phyloP scores from a whole-genome alignment of 2,113 vertebrate genomes.

The Chamaea fasciata region DNA sequence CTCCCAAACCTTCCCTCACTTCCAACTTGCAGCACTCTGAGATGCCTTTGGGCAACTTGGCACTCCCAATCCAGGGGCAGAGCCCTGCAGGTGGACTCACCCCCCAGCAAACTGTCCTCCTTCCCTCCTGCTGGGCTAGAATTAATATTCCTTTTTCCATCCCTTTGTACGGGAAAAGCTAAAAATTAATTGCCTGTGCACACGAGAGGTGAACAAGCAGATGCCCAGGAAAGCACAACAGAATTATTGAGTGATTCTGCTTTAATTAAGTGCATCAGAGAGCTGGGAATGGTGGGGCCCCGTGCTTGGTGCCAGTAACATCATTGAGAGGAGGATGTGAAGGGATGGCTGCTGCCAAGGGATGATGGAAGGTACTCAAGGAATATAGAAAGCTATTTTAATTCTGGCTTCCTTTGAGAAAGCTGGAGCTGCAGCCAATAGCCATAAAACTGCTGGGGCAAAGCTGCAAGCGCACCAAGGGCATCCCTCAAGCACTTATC shows the following conservation, averaged over 20 bases:
- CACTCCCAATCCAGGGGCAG: neutral
- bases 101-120: neutral
- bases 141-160: conserved; percentile 15
- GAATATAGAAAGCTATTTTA: conserved; percentile 42
- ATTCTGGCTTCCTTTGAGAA: conserved; percentile 24
- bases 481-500: neutral
- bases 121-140: conserved; percentile 4
- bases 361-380: conserved; percentile 31
- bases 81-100: neutral
- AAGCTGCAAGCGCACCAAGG: neutral
- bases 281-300: neutral
- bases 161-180: neutral
- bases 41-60: neutral
- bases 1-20: neutral
- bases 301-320: neutral
- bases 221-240: conserved; percentile 36
- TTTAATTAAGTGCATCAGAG: conserved; percentile 54
- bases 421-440: conserved; percentile 4
- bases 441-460: conserved; percentile 26
- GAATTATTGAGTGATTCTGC: conserved; percentile 37
- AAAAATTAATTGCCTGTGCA: conserved; percentile 54
- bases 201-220: conserved; percentile 26
- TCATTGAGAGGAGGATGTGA: neutral
- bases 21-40: neutral
- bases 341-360: conserved; percentile 15